A percentile compares a stretch with the other conserved stretches of the same genome.
Conservation (phyloP, 37 sponge, comb jelly and placozoan species). For the Aphrocallistes beatrix region DNA sequence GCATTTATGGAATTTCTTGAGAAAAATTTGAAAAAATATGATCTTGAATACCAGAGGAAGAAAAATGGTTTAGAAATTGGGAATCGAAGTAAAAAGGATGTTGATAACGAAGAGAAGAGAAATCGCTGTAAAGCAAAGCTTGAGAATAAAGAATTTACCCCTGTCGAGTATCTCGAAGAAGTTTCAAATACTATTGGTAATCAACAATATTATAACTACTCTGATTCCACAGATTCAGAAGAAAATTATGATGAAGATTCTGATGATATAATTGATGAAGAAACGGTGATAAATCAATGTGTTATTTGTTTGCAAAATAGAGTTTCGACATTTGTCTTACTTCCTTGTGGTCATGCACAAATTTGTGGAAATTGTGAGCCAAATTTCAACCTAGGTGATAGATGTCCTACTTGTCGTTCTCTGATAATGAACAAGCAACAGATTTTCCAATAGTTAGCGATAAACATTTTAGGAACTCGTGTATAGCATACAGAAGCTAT, state of each 20-base stretch:
- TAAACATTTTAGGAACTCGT: no score
- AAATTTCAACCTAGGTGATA: no score
- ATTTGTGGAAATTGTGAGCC: no score
- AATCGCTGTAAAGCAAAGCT: not conserved
- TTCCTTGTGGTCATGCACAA: not conserved
- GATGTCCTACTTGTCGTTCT: no score
- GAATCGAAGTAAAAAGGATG: not conserved
- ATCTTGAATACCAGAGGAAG: not conserved
- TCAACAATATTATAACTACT: not conserved
- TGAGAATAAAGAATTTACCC: not conserved
- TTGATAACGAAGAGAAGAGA: not conserved
- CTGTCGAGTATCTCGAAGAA: not conserved
- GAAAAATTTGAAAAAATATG: not conserved
- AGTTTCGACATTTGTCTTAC: not conserved
- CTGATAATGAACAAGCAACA: no score
- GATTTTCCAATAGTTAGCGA: no score
- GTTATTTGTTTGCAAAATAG: not conserved
- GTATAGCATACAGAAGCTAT: no score
- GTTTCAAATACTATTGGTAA: not conserved
- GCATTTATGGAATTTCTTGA: not conserved
- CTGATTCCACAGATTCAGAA: not conserved
- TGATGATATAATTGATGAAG: not conserved
- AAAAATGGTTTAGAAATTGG: conserved; percentile 1
- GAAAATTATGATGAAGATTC: not conserved
- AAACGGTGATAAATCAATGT: not conserved